These are phyloP conservation scores for Ariopsis seemanni DNA, from an alignment of 2,113 vertebrate species.

Conservation along the genomic window DNA sequence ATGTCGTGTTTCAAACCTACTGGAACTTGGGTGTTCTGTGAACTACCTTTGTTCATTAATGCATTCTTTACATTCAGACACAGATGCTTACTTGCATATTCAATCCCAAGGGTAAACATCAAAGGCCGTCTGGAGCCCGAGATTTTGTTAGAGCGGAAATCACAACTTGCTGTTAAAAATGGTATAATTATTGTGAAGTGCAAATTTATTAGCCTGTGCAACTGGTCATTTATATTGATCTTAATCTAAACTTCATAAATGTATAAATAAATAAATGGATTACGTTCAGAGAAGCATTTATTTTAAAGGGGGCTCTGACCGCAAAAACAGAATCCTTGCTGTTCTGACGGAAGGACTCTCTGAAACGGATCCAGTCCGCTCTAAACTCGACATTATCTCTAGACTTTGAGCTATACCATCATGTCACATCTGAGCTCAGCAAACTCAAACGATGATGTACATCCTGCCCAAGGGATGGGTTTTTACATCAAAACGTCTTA, in stretches of 20 bases:
- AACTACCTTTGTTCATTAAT: background rate
- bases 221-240: background rate
- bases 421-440: background rate
- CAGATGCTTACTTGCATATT: background rate
- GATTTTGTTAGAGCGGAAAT: background rate
- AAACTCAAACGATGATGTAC: background rate
- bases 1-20: background rate
- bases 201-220: background rate
- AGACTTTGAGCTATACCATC: background rate
- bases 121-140: background rate
- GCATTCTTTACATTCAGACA: background rate
- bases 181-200: background rate
- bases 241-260: background rate
- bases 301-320: background rate
- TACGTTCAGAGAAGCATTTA: background rate
- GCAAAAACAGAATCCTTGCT: background rate
- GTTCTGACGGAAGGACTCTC: background rate
- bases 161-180: background rate
- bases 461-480: background rate
- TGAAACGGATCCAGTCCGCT: background rate
- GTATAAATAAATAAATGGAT: background rate
- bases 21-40: background rate
- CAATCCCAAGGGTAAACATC: background rate
- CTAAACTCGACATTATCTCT: background rate
- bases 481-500: background rate